Base-by-base conservation (phyloP, 2,113 vertebrate species). In the Tenebrosternarchus preto region DNA sequence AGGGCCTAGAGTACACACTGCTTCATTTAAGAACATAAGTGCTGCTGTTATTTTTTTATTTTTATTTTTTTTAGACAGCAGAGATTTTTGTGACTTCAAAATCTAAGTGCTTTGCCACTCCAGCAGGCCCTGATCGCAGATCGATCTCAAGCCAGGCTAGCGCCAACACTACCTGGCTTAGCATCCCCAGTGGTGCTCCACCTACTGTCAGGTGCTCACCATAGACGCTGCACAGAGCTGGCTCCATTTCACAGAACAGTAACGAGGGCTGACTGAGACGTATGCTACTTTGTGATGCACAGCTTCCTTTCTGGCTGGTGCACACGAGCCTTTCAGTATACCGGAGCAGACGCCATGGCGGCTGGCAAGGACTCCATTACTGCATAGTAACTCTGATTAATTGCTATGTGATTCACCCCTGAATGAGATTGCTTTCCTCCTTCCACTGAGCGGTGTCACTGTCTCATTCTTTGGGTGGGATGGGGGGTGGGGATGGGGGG, bases 371-470 rank as follows among this genome's bases (percentile, higher is more conserved):
- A 71, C 27, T 76, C 71, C 25, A 73, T 8, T 77, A 53, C 73
- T 72, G 87, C 64, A 56, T 76, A 56, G 46, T 86, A 87, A 87
- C 50, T 80, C 31, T 74, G 83, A 89, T 87, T 83, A 86, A 89
- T 85, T 80, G 82, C 87, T 82, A 83, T 33, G 72, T 9, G 50
- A 74, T 60, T 81, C 53, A 73, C 63, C 53, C 56, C 64, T 39
- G 24, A 76, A 84, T 77, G 55, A 73, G n/a, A 25, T 57, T 22
- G 53, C 19, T 70, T 84, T 36, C 71, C 17, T 11, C 72, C 3
- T 19, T 61, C 17, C 56, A 78, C 22, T 2, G 25, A 24, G 25
- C 25, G 53, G 36, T 24, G 24, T 76, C 57, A 56, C 4, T 19
- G 17, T 55, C 24, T 60, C 80, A n/a, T n/a, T 33, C 80, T 36